phyloP scores from a whole-genome alignment of 2,797 vertebrate genomes.

The Chaetophractus vellerosus region DNA sequence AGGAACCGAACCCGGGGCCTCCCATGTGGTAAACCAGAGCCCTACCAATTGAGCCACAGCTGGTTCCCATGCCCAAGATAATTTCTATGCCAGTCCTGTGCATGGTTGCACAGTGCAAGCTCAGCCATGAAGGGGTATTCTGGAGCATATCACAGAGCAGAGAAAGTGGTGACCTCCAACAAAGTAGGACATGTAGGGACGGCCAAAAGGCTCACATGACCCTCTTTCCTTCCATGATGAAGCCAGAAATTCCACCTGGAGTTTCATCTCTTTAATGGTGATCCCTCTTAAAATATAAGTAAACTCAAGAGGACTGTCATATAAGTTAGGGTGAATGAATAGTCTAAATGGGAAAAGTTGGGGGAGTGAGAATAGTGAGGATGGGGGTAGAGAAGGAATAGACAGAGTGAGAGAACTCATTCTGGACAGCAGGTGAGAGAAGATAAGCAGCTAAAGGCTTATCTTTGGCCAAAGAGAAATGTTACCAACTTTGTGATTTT shows the following conservation, averaged over 20 bases:
- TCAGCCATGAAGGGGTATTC: not conserved
- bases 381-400: not conserved
- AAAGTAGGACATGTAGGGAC: not conserved
- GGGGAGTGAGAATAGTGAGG: not conserved
- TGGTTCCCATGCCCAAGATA: not conserved
- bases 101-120: not conserved
- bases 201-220: not conserved
- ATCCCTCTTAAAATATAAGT: slow-evolving; percentile 41
- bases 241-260: not conserved
- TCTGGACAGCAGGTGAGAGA: not conserved
- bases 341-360: not conserved
- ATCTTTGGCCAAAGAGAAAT: slow-evolving; percentile 7
- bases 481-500: slow-evolving; percentile 13
- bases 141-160: not conserved
- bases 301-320: not conserved
- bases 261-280: slow-evolving; percentile 25
- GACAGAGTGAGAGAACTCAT: not conserved
- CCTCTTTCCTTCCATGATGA: not conserved
- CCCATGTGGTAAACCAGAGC: no score
- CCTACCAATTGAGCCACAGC: no score
- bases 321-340: slow-evolving; percentile 34
- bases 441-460: not conserved
- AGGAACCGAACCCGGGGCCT: no score
- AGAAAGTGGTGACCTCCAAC: not conserved
- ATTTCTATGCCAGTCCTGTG: not conserved